Evolutionary conservation across 1,140 invertebrate genomes (phyloP).

Genomic region (Leptoteleia sp.): DNA sequence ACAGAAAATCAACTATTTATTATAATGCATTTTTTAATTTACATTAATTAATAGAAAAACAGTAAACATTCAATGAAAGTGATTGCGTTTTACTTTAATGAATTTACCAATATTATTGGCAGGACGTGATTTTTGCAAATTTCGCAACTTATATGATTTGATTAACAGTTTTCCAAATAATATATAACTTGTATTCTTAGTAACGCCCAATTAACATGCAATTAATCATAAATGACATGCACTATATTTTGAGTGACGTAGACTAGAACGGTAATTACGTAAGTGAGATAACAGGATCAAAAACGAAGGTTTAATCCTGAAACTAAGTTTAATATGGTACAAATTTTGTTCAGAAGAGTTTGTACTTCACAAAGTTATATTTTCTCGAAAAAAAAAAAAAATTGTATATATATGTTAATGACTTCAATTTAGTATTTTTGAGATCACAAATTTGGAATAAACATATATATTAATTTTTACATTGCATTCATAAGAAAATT

Average conservation of each 20-base stretch:
- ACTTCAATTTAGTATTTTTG: constrained; percentile 3
- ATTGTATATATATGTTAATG: constrained; percentile 3
- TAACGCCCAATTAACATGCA: constrained; percentile 42
- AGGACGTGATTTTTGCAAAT: neutral
- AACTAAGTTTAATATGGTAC: constrained; percentile 53
- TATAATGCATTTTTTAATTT: no score
- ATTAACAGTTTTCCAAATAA: constrained; percentile 23
- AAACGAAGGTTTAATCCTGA: constrained; percentile 51
- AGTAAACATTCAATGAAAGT: no score
- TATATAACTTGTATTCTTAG: constrained; percentile 39
- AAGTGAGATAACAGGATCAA: constrained; percentile 62
- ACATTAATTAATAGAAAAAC: no score
- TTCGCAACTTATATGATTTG: constrained; percentile 2
- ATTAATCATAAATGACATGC: constrained; percentile 60
- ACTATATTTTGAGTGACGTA: constrained; percentile 60
- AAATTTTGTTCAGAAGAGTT: constrained; percentile 43
- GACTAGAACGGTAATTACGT: constrained; percentile 56
- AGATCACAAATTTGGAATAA: no score
- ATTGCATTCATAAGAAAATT: constrained; percentile 34
- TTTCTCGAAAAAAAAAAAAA: no score
- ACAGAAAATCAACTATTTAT: no score
- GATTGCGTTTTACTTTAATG: no score
- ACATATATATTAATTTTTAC: no score
- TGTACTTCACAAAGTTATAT: neutral
- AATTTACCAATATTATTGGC: no score